Evolutionary conservation across 2,888 invertebrate genomes (phyloP).

Genomic region (Lasioglossum lativentre): DNA sequence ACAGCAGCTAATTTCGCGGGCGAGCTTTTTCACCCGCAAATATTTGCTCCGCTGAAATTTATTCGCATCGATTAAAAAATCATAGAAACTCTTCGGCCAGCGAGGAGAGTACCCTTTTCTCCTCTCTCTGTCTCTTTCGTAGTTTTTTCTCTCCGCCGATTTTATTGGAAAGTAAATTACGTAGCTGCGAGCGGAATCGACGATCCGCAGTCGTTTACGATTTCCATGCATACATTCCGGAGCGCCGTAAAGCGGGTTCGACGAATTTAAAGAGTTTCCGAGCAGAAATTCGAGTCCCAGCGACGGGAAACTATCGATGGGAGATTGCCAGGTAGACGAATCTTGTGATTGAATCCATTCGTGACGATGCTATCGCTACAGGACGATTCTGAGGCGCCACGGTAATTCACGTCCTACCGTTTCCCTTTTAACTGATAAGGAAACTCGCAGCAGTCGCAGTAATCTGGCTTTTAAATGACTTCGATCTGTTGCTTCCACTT

Average conservation of each 20-base stretch:
- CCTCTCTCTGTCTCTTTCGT: no score
- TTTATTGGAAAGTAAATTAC: conserved; percentile 22
- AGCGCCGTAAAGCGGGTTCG: not conserved
- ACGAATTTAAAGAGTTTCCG: conserved; percentile 30
- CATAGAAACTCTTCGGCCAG: not conserved
- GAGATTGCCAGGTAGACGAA: conserved; percentile 21
- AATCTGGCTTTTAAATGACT: not conserved
- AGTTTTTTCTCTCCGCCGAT: no score
- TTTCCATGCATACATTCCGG: conserved; percentile 24
- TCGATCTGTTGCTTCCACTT: not conserved
- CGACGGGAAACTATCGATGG: conserved; percentile 9
- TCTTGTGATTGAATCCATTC: conserved; percentile 28
- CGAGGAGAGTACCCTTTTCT: not conserved
- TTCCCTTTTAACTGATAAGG: not conserved
- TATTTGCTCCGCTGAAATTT: not conserved
- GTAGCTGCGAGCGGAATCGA: not conserved
- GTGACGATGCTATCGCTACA: not conserved
- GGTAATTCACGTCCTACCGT: not conserved
- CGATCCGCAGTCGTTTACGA: conserved; percentile 17
- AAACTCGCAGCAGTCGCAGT: not conserved
- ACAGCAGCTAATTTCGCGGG: not conserved
- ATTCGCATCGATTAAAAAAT: not conserved
- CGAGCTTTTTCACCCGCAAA: not conserved
- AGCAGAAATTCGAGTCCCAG: not conserved
- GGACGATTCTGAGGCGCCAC: not conserved